A percentile compares a stretch with the other conserved stretches of the same genome.
phyloP scores from a whole-genome alignment of 2,113 vertebrate species.

The Ellobius talpinus region DNA sequence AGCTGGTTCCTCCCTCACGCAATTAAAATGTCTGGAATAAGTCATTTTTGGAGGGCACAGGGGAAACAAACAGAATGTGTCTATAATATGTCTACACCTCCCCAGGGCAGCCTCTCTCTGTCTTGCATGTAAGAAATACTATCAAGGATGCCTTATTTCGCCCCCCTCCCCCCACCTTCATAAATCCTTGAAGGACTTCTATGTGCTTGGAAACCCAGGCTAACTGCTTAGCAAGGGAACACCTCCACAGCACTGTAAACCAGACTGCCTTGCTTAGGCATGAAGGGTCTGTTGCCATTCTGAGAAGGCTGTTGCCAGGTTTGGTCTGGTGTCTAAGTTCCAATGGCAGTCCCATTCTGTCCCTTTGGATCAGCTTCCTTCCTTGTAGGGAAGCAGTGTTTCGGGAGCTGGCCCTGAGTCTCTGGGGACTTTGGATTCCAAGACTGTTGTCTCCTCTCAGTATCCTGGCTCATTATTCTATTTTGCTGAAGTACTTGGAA shows the following conservation, averaged over 20 bases:
- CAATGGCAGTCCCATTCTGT: background rate
- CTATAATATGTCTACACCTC: background rate
- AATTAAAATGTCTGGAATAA: slow-evolving; percentile 35
- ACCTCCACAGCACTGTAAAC: background rate
- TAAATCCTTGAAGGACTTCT: background rate
- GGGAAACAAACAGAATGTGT: slow-evolving; percentile 16
- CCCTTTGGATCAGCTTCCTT: background rate
- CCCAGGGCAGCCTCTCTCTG: background rate
- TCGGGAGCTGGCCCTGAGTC: background rate
- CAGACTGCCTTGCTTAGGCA: background rate
- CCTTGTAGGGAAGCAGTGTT: background rate
- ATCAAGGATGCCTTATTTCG: background rate
- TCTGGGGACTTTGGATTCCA: slow-evolving; percentile 21
- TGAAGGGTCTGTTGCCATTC: background rate
- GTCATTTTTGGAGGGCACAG: slow-evolving; percentile 24
- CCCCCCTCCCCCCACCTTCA: background rate
- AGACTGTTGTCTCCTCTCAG: slow-evolving; percentile 45
- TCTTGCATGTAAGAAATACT: background rate
- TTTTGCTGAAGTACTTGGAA: slow-evolving; percentile 72
- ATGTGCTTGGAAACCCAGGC: background rate
- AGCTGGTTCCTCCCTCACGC: background rate
- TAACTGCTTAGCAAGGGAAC: background rate
- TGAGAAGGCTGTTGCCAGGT: background rate
- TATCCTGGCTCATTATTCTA: slow-evolving; percentile 58
- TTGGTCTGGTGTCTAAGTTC: background rate